Percentiles rank a stretch among this genome's conserved stretches.
Evolutionary conservation across 1,140 invertebrate genomes (phyloP).

Genomic region (Neodiprion fabricii): DNA sequence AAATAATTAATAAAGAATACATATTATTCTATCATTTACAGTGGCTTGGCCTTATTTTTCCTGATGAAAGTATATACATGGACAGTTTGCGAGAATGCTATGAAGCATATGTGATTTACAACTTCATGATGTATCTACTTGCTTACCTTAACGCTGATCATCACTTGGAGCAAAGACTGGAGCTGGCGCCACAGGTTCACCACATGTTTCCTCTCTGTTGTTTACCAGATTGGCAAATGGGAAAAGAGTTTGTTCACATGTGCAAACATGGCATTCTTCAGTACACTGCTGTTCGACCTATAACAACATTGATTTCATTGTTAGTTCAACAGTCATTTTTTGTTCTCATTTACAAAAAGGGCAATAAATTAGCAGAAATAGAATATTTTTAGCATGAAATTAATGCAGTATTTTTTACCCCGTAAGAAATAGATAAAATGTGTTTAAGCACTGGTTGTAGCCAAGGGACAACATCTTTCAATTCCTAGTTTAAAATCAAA

Average conservation of each 20-base stretch:
- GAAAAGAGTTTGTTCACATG: slow-evolving; percentile 88
- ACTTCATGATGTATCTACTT: slow-evolving; percentile 94
- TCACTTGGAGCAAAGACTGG: slow-evolving; percentile 81
- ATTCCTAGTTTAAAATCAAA: not conserved
- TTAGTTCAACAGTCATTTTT: slow-evolving; percentile 59
- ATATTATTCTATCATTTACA: slow-evolving; percentile 54
- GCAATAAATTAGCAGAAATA: slow-evolving; percentile 12
- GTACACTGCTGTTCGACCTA: slow-evolving; percentile 88
- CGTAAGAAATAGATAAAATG: not conserved
- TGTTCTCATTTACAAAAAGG: slow-evolving; percentile 19
- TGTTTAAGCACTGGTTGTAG: not conserved
- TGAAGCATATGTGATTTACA: slow-evolving; percentile 97
- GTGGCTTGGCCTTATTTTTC: slow-evolving; percentile 86
- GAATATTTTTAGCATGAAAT: slow-evolving; percentile 17
- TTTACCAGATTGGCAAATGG: slow-evolving; percentile 87
- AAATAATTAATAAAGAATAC: not conserved
- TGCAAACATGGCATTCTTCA: slow-evolving; percentile 97
- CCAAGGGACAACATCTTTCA: not conserved
- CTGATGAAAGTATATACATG: slow-evolving; percentile 86
- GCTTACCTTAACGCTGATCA: slow-evolving; percentile 87
- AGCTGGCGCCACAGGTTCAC: slow-evolving; percentile 83
- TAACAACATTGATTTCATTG: slow-evolving; percentile 90
- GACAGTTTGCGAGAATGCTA: slow-evolving; percentile 94
- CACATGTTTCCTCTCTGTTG: slow-evolving; percentile 88
- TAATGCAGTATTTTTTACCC: not conserved